phyloP scores from a whole-genome alignment of 2,113 vertebrate genomes.

The Bothrops jararaca region DNA sequence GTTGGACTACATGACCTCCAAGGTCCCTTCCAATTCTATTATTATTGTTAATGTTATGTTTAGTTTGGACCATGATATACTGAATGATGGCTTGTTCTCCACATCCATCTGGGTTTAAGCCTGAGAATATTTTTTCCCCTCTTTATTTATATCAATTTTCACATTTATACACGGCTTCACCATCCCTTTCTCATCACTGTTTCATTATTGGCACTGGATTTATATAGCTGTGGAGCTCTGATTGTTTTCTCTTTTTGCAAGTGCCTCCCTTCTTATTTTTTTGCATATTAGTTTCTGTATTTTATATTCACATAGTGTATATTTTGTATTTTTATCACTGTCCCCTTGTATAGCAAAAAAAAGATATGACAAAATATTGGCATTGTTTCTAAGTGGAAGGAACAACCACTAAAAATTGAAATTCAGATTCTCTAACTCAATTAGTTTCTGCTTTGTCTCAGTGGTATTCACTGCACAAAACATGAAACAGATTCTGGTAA shows the following conservation, averaged over 20 bases:
- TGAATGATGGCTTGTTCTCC: slow-evolving; percentile 9
- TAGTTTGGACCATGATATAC: slow-evolving; percentile 17
- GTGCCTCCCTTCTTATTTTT: neutral
- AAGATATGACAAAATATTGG: neutral
- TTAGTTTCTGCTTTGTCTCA: neutral
- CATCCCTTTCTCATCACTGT: neutral
- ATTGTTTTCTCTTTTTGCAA: neutral
- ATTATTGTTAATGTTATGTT: neutral
- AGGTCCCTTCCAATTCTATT: too few relatives aligned
- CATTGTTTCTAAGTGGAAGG: neutral
- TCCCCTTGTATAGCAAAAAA: neutral
- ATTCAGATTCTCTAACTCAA: neutral
- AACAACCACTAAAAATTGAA: neutral
- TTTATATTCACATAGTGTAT: neutral
- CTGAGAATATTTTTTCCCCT: slow-evolving; percentile 48
- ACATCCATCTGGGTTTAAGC: slow-evolving; percentile 41
- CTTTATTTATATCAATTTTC: neutral
- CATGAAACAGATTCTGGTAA: neutral
- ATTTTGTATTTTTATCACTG: neutral
- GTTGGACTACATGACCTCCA: too few relatives aligned
- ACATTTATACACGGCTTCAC: neutral
- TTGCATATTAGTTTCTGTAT: neutral
- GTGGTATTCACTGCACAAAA: neutral
- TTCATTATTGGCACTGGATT: neutral
- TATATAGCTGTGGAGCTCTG: neutral